Evolutionary conservation across 2,113 vertebrate genomes (phyloP), one percentile per base, ranked within the genome.

Genomic region (Tichodroma muraria): DNA sequence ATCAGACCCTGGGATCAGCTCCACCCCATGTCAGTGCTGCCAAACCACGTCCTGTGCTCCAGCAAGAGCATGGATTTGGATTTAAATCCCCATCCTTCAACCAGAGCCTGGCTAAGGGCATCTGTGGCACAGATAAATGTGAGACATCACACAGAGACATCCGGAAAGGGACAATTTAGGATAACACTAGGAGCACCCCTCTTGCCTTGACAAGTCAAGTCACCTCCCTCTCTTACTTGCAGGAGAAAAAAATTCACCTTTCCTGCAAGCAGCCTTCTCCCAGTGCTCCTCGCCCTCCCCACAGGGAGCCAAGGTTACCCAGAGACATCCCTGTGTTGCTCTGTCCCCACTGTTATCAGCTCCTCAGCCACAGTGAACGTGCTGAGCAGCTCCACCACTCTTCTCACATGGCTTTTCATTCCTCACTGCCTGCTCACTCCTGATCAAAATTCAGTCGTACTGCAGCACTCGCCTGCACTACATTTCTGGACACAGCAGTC

Each of bases 371-470:
- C 2, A 0, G 50, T 23, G 80, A 90, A 53, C 15, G 1, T 3
- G 31, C 63, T 50, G 69, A 88, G 57, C 10, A 4, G 69, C 61
- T 80, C 56, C 40, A 53, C 13, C 10, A 5, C 72, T 82, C 81
- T 70, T 45, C 70, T 85, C 85, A 53, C 64, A 93, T 75, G 60
- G 65, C 40, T 93, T 83, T 92, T 72, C 65, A 45, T 28, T 66
- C n/a, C 82, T 68, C 75, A n/a, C 64, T 42, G 56, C 61, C 64
- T 81, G 88, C 79, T 78, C 16, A 6, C 66, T 50, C 69, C 82
- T 83, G 82, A 93, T 94, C 94, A 91, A 47, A 93, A 97, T 91
- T 88, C 88, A 91, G 25, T 4, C 68, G 53, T 14, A 50, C 85
- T 8, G 44, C 94, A 95, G 95, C 76, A 56, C 88, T 57, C 2